These are phyloP conservation scores for Caranx ignobilis DNA, from an alignment of 2,113 vertebrate genomes.

Conservation along the genomic window DNA sequence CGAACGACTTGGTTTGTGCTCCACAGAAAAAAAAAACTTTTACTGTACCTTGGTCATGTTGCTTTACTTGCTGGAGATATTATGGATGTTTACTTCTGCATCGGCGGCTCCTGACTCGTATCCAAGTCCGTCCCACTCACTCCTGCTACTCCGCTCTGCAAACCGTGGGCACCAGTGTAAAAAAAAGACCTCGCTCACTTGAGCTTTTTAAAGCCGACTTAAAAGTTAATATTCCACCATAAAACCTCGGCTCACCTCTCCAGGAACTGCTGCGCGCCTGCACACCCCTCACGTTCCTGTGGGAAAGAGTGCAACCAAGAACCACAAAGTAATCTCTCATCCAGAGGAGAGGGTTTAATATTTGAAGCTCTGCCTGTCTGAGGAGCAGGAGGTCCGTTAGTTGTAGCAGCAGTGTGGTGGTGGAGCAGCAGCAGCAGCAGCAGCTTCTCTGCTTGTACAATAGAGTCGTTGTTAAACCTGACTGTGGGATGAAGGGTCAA, in stretches of 20 bases:
- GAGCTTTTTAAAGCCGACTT: neutral
- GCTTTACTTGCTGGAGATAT: neutral
- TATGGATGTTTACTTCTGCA: slow-evolving; percentile 2
- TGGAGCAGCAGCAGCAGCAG: neutral
- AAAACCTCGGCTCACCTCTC: neutral
- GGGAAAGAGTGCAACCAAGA: neutral
- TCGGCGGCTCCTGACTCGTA: slow-evolving; percentile 6
- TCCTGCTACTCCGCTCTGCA: neutral
- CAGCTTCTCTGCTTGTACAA: slow-evolving; percentile 25
- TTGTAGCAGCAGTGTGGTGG: neutral
- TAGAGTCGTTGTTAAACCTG: slow-evolving; percentile 29
- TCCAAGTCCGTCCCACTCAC: slow-evolving; percentile 69
- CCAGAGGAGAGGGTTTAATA: neutral
- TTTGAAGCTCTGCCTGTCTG: neutral
- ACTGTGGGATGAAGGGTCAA: neutral
- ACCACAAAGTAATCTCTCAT: neutral
- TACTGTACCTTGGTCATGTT: slow-evolving; percentile 69
- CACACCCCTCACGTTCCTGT: neutral
- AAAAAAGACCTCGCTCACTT: slow-evolving; percentile 17
- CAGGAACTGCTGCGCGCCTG: neutral
- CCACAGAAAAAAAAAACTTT: neutral
- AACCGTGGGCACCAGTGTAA: neutral
- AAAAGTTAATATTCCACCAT: slow-evolving; percentile 77
- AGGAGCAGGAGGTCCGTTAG: slow-evolving; percentile 14
- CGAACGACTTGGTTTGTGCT: neutral